Evolutionary conservation across 2,888 invertebrate species (phyloP).

Genomic region (Aphodius granarius): DNA sequence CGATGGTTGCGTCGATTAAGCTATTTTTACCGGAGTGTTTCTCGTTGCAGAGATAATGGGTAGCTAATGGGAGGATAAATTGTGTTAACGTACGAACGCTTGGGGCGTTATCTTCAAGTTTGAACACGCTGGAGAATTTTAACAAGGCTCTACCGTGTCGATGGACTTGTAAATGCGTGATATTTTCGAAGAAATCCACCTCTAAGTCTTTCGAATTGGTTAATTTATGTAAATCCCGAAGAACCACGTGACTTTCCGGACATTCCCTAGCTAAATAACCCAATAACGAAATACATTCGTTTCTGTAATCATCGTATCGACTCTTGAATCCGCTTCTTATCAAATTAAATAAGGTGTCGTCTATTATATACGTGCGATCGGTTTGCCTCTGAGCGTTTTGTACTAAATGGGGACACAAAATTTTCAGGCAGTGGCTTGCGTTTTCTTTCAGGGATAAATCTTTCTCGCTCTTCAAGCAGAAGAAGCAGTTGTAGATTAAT

Average conservation of each 20-base stretch:
- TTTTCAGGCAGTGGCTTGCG: conserved; percentile 73
- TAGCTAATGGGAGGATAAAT: conserved; percentile 82
- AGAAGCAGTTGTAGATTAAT: conserved; percentile 81
- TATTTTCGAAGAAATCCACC: conserved; percentile 93
- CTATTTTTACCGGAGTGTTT: conserved; percentile 76
- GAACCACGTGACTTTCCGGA: conserved; percentile 67
- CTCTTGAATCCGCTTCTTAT: conserved; percentile 73
- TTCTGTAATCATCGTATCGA: conserved; percentile 70
- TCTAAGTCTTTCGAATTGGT: conserved; percentile 75
- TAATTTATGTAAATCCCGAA: conserved; percentile 70
- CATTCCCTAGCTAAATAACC: conserved; percentile 77
- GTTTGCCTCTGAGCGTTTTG: conserved; percentile 48
- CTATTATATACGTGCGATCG: conserved; percentile 69
- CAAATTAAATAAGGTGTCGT: conserved; percentile 72
- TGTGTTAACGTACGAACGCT: conserved; percentile 75
- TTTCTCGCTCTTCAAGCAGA: conserved; percentile 74
- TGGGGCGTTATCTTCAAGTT: conserved; percentile 62
- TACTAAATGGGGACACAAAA: conserved; percentile 67
- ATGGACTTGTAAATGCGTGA: conserved; percentile 85
- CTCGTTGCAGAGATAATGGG: conserved; percentile 78
- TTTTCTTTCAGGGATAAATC: conserved; percentile 83
- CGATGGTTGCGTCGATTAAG: conserved; percentile 82
- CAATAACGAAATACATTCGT: conserved; percentile 79
- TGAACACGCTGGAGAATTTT: conserved; percentile 71
- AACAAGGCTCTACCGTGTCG: conserved; percentile 81